Evolutionary conservation across 2,888 invertebrate species (phyloP).

Genomic region (Falcaria lacertinaria): DNA sequence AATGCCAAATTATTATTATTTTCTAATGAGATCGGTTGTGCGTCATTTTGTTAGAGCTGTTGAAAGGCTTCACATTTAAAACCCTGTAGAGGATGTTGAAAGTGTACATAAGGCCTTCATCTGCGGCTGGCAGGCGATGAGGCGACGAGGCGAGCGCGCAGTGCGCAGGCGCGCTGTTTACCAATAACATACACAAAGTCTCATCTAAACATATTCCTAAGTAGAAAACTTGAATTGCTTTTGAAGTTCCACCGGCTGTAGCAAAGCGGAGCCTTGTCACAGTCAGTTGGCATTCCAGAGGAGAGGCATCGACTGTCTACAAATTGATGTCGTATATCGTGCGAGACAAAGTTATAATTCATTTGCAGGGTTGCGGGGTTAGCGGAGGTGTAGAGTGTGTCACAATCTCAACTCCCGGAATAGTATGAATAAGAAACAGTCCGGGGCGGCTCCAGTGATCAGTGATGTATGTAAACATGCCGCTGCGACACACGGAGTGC

Average conservation of each 20-base stretch:
- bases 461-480: too few species aligned
- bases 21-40: too few species aligned
- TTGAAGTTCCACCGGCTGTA: constrained; percentile 16
- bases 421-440: too few species aligned
- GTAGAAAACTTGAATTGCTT: constrained; percentile 43
- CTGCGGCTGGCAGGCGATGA: too few species aligned
- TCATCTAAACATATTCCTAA: constrained; percentile 36
- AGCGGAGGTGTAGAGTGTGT: constrained; percentile 12
- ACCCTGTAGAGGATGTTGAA: too few species aligned
- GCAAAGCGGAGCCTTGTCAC: constrained; percentile 13
- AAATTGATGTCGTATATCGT: constrained; percentile 8
- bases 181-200: constrained; percentile 25
- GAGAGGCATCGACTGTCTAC: background rate
- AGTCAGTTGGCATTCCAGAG: too few species aligned
- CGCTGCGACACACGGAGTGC: too few species aligned
- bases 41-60: too few species aligned
- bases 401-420: constrained; percentile 29
- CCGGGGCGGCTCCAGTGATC: too few species aligned
- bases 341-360: constrained; percentile 4
- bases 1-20: too few species aligned
- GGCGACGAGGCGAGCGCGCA: background rate
- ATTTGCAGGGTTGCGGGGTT: background rate
- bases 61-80: too few species aligned
- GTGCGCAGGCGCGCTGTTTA: constrained; percentile 12
- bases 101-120: too few species aligned